Conservation (phyloP, 2,888 invertebrate genomes). For the Thysanoteuthis rhombus region DNA sequence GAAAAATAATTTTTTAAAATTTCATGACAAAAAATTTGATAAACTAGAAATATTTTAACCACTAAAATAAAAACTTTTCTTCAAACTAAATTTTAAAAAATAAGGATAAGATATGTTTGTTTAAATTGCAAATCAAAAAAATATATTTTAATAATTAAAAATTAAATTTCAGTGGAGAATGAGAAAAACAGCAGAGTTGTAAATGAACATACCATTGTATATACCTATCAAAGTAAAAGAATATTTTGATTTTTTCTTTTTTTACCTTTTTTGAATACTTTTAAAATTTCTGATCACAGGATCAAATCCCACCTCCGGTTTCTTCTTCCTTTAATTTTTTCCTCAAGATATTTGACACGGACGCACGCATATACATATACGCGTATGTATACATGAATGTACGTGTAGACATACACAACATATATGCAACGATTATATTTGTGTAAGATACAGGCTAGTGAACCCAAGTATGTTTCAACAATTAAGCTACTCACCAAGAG, state of each 20-base stretch:
- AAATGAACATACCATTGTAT: neutral
- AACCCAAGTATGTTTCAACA: slow-evolving; percentile 28
- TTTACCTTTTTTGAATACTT: no score
- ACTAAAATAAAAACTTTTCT: neutral
- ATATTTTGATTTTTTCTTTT: neutral
- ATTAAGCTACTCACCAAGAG: slow-evolving; percentile 28
- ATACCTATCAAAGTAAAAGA: neutral
- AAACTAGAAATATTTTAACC: neutral
- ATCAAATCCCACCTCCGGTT: neutral
- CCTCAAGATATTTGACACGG: neutral
- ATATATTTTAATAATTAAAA: neutral
- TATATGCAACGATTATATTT: neutral
- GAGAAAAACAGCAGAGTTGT: neutral
- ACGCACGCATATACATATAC: neutral
- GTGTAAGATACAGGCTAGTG: slow-evolving; percentile 12
- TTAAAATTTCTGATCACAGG: neutral
- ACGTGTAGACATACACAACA: neutral
- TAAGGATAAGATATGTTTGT: neutral
- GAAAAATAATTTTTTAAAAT: no score
- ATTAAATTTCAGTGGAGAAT: neutral
- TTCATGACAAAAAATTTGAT: neutral
- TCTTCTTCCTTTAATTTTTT: neutral
- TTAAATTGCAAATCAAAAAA: neutral
- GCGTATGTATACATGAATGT: neutral
- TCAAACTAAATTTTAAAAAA: neutral